A percentile compares a stretch with the other conserved stretches of the same genome.
phyloP scores from a whole-genome alignment of 2,888 invertebrate species.

The Phragmatobia fuliginosa region DNA sequence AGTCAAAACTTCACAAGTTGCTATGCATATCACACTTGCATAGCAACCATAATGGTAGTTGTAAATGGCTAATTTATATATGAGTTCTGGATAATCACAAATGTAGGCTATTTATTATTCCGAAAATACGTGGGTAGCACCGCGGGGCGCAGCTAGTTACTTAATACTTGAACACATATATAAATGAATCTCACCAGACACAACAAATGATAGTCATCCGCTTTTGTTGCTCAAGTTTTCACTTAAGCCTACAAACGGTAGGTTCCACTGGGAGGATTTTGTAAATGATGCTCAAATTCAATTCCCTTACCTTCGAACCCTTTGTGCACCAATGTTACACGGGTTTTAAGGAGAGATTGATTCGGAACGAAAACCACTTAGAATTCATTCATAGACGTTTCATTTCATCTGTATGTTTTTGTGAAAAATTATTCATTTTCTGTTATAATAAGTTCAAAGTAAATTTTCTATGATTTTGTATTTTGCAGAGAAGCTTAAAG shows the following conservation, averaged over 20 bases:
- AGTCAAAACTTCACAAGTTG: too few species aligned
- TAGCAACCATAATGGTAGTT: too few species aligned
- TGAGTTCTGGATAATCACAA: too few species aligned
- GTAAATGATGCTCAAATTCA: not conserved
- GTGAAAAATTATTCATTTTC: not conserved
- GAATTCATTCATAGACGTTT: not conserved
- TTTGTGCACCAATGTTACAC: not conserved
- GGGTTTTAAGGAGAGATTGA: not conserved
- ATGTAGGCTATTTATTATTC: too few species aligned
- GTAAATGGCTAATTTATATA: too few species aligned
- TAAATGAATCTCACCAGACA: not conserved
- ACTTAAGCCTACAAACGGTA: not conserved
- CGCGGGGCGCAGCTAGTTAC: too few species aligned
- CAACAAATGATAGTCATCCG: not conserved
- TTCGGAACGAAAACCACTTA: slow-evolving; percentile 1
- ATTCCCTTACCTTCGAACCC: not conserved
- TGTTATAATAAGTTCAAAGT: too few species aligned
- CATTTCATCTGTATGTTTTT: not conserved
- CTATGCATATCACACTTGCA: too few species aligned
- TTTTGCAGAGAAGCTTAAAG: too few species aligned
- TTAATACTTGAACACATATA: not conserved
- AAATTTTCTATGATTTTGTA: too few species aligned
- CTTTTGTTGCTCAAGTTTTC: not conserved
- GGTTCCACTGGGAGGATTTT: not conserved
- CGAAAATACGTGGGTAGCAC: too few species aligned